phyloP scores from a whole-genome alignment of 2,888 invertebrate genomes.

The Artemia sinica region DNA sequence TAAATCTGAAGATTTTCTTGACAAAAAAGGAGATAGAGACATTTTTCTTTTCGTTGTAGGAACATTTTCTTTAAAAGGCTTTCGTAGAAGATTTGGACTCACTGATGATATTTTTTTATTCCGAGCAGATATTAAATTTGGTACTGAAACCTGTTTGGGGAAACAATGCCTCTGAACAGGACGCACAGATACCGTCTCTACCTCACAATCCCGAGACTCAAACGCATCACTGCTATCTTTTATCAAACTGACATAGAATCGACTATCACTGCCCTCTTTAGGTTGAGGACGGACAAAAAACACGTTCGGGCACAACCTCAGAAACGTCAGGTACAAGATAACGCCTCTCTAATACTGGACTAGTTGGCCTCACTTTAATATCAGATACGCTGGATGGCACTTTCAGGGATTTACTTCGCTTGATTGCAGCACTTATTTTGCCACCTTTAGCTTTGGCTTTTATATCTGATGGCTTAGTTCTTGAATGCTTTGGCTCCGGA shows the following conservation, averaged over 20 bases:
- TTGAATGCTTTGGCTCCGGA: neutral
- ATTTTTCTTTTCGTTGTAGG: neutral
- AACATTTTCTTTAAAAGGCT: neutral
- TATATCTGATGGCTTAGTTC: slow-evolving; percentile 9
- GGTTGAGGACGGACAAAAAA: neutral
- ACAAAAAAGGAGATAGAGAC: slow-evolving; percentile 8
- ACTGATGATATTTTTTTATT: neutral
- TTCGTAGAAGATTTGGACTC: neutral
- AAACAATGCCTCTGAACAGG: neutral
- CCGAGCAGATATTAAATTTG: neutral
- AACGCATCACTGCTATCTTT: too few species aligned
- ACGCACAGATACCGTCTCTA: neutral
- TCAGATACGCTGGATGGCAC: slow-evolving; percentile 23
- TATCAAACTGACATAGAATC: slow-evolving; percentile 8
- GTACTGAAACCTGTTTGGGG: slow-evolving; percentile 1
- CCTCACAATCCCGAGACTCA: slow-evolving; percentile 8
- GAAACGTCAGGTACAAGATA: slow-evolving; percentile 1
- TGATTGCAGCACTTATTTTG: slow-evolving; percentile 26
- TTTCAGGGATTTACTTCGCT: slow-evolving; percentile 33
- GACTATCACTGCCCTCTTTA: neutral
- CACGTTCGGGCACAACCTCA: neutral
- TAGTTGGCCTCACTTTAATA: slow-evolving; percentile 10
- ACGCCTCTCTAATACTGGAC: neutral
- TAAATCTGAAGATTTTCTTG: neutral
- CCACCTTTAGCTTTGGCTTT: slow-evolving; percentile 7